Percentiles rank a stretch among this genome's conserved stretches.
Conservation (phyloP, 2,888 invertebrate species). For the Tenthredo distinguenda region DNA sequence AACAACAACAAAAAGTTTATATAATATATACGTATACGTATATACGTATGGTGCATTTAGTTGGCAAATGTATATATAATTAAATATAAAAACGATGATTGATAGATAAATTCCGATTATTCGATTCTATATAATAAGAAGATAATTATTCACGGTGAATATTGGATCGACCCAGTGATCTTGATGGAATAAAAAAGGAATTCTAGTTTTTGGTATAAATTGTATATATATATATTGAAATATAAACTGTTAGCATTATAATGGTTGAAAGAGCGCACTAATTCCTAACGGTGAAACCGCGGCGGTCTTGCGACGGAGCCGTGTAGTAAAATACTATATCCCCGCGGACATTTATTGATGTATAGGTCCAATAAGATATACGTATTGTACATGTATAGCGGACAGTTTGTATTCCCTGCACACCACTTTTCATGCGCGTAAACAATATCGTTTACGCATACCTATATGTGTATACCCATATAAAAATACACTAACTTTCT, state of each 20-base stretch:
- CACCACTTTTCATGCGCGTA: neutral
- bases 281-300: constrained; percentile 15
- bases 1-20: neutral
- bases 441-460: neutral
- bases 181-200: too few relatives aligned
- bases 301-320: neutral
- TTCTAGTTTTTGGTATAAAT: neutral
- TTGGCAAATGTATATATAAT: neutral
- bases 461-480: neutral
- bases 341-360: neutral
- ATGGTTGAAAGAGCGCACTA: neutral
- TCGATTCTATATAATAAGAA: too few relatives aligned
- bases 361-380: neutral
- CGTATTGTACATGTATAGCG: neutral
- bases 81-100: neutral
- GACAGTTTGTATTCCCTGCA: neutral
- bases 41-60: neutral
- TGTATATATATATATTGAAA: neutral
- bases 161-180: too few relatives aligned
- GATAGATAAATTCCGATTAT: too few relatives aligned
- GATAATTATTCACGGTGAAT: too few relatives aligned
- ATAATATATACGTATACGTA: neutral
- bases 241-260: neutral
- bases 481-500: neutral
- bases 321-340: neutral